These are phyloP conservation scores for Phyto melanocephala DNA, from an alignment of 2,888 invertebrate genomes.

Conservation along the genomic window DNA sequence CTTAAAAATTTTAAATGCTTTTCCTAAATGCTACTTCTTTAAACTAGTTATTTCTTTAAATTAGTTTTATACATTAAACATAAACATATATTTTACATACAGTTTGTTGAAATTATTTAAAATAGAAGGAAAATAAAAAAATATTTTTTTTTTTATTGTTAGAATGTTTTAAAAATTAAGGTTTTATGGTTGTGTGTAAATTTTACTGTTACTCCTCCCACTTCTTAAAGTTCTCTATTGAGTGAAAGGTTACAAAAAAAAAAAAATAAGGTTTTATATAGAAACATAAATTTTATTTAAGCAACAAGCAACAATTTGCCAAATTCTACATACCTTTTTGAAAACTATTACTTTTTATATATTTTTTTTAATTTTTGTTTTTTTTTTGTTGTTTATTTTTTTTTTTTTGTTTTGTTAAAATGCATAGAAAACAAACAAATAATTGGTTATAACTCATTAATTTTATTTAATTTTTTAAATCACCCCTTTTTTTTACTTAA, in stretches of 20 bases:
- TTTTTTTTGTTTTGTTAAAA: constrained; percentile 13
- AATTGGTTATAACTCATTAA: constrained; percentile 60
- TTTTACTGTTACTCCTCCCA: constrained; percentile 1
- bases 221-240: background rate
- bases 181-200: constrained; percentile 39
- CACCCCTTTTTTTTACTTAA: constrained; percentile 61
- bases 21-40: constrained; percentile 57
- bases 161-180: constrained; percentile 1
- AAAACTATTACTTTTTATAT: constrained; percentile 3
- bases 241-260: constrained; percentile 13
- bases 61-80: constrained; percentile 7
- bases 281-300: background rate
- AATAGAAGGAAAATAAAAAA: background rate
- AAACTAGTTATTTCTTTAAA: background rate
- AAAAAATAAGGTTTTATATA: background rate
- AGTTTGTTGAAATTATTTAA: no score
- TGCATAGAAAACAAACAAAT: constrained; percentile 12
- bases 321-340: constrained; percentile 43
- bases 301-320: background rate
- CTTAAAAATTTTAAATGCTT: constrained; percentile 41
- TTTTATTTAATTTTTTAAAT: constrained; percentile 64
- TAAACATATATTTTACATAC: background rate
- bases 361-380: constrained; percentile 35
- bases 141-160: constrained; percentile 15
- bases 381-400: constrained; percentile 33